Percentiles rank a stretch among this genome's conserved stretches.
phyloP scores from a whole-genome alignment of 2,113 vertebrate species.

The Triplophysa tibetana region DNA sequence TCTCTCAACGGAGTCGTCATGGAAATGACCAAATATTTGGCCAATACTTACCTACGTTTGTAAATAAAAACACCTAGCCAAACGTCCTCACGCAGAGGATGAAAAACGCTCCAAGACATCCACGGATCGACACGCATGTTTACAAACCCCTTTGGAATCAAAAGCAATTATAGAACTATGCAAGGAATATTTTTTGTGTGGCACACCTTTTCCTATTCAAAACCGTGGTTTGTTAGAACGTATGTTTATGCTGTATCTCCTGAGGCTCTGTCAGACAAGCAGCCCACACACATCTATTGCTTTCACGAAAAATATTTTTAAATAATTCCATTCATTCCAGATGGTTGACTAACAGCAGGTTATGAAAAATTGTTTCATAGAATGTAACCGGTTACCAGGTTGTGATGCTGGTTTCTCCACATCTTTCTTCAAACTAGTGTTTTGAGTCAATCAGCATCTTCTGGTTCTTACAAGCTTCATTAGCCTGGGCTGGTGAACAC shows the following conservation, averaged over 20 bases:
- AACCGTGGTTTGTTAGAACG: slow-evolving; percentile 10
- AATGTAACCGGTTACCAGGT: not conserved
- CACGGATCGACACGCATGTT: slow-evolving; percentile 5
- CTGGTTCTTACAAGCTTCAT: no score
- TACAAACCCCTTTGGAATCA: slow-evolving; percentile 29
- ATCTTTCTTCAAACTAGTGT: no score
- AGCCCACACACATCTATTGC: slow-evolving; percentile 16
- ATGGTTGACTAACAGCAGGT: slow-evolving; percentile 23
- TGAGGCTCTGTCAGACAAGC: slow-evolving; percentile 17
- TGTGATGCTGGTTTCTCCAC: no score
- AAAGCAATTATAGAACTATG: slow-evolving; percentile 42
- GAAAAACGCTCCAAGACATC: slow-evolving; percentile 4
- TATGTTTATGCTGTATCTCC: slow-evolving; percentile 6
- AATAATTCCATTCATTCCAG: slow-evolving; percentile 24
- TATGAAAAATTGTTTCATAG: slow-evolving; percentile 23
- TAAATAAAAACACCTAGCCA: not conserved
- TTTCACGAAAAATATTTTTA: not conserved
- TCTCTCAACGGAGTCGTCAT: slow-evolving; percentile 39
- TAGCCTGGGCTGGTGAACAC: no score
- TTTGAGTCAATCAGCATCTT: no score
- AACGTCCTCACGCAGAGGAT: not conserved
- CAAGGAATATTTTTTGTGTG: slow-evolving; percentile 7
- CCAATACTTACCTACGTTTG: not conserved
- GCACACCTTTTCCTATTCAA: slow-evolving; percentile 3
- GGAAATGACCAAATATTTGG: slow-evolving; percentile 47